Base-by-base conservation (phyloP, 2,797 vertebrate species). In the Melanotaenia pygmaea region DNA sequence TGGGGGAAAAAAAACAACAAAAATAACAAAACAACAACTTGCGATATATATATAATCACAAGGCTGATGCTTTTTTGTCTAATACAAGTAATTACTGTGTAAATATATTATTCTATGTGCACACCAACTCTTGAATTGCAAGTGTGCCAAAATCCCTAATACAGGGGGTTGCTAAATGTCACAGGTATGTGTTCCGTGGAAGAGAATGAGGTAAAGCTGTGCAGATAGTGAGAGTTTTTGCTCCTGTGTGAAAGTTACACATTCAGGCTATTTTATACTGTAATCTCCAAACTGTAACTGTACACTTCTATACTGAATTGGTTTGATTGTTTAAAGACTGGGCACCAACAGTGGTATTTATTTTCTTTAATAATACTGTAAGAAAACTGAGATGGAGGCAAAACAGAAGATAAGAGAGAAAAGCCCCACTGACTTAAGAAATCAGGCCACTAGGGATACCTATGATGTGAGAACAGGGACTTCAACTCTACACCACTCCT, bases 311-410 rank as follows among this genome's bases (percentile, higher is more conserved):
- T 74, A 24, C 37, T 60, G 53, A 67, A 61, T 68, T 77, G 70
- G 22, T 37, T 45, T 8, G 13, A 56, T 56, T 56, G 53, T 56
- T 13, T 5, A 30, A 56, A 28, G 26, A 56, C 1, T 28, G 13
- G 13, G 26, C 11, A 53, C 43, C 58, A 56, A 82, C 66, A 80
- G 67, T 58, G 62, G 51, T 60, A 1, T 72, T 87, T 85, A 64
- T 83, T 72, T 40, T 66, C 7, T 40, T 26, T 53, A 67, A 64
- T 34, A n/a, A 61, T 22, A 45, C 53, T 50, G 57, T n/a, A 62
- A 73, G 82, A 86, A 89, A 89, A 62, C 70, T 71, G 81, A 88
- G 86, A 85, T 51, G 71, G 47, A 37, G 43, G 43, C 11, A 13
- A 76, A 74, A 76, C 59, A 62, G 16, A 66, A 43, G 57, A 70